Base-by-base conservation (phyloP, 2,888 invertebrate genomes). In the Drosophila eohydei region DNA sequence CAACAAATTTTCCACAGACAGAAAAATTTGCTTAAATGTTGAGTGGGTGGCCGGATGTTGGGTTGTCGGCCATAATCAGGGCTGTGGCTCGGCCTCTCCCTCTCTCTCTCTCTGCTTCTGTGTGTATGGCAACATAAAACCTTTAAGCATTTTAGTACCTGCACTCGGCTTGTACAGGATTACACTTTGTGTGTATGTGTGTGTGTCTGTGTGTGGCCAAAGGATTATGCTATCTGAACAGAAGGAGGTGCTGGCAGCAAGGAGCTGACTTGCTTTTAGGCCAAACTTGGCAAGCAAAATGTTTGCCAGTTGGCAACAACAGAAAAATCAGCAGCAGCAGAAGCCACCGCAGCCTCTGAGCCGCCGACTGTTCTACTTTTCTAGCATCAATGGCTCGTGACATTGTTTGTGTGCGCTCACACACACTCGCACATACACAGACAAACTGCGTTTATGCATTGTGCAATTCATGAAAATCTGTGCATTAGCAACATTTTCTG, bases 381-480 rank as follows among this genome's bases (percentile, higher is more conserved):
- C 41, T 64, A 76, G 67, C 86, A 86, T 89, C 83, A 88, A 85
- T 82, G 84, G 81, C 89, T 89, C 89, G 90, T 90, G 89, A 90
- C 88, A 89, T 88, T 89, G 88, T 89, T 89, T 88, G 76, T 82
- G 71, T 78, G 60, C 54, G 26, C 41, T 32, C 11, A 59, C 60
- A 28, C 60, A 44, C 48, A 59, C 44, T 40, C 12, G 32, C 7
- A 48, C 46, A 65, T 2, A 8, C 30, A 21, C 55, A 32, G 26
- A 52, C n/a, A 26, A 26, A n/a, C 16, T 32, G 30, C 11, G 78
- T 67, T 59, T 78, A 67, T 67, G 38, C 52, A 50, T 41, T 52
- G 77, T 34, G 16, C 54, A 63, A 34, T 50, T 57, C 56, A 55
- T 40, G 48, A 64, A 65, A 69, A 60, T 41, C 38, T 60, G 16